These are phyloP conservation scores for Drosophila suboccidentalis DNA, from an alignment of 2,888 invertebrate genomes.

Conservation along the genomic window DNA sequence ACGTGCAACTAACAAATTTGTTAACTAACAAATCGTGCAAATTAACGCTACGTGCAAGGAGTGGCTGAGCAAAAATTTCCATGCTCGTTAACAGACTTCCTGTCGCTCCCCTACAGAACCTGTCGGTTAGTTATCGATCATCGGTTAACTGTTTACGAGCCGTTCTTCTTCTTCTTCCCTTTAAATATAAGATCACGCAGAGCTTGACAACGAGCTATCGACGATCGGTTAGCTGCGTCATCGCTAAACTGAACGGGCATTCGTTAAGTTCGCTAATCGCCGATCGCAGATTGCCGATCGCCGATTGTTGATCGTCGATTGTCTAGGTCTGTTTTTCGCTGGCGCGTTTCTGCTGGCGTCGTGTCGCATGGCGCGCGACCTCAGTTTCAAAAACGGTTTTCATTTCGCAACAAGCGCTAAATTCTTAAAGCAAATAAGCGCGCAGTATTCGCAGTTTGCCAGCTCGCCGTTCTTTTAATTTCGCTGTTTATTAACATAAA, in stretches of 20 bases:
- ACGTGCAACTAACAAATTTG: slow-evolving; percentile 33
- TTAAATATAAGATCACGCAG: background rate
- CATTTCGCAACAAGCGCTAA: slow-evolving; percentile 75
- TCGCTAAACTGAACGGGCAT: slow-evolving; percentile 29
- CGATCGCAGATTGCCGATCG: slow-evolving; percentile 22
- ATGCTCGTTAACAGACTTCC: slow-evolving; percentile 40
- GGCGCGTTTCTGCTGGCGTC: slow-evolving; percentile 30
- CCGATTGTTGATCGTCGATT: slow-evolving; percentile 29
- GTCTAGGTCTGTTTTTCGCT: slow-evolving; percentile 39
- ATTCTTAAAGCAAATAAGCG: slow-evolving; percentile 71
- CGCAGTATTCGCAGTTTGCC: slow-evolving; percentile 61
- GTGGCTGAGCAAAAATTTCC: slow-evolving; percentile 52
- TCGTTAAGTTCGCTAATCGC: slow-evolving; percentile 26
- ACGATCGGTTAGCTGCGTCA: slow-evolving; percentile 31
- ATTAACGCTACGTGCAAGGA: slow-evolving; percentile 59
- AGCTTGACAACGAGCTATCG: slow-evolving; percentile 23
- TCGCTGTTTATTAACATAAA: slow-evolving; percentile 65
- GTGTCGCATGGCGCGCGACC: slow-evolving; percentile 58
- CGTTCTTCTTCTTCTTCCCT: background rate
- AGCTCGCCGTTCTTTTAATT: slow-evolving; percentile 66
- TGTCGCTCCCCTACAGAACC: slow-evolving; percentile 1
- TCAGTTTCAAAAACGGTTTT: slow-evolving; percentile 73
- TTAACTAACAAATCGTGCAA: slow-evolving; percentile 37
- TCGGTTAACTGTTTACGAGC: background rate
- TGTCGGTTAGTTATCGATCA: slow-evolving; percentile 23